Base-by-base conservation (phyloP, 23 tunicate genomes). In the Styela plicata region DNA sequence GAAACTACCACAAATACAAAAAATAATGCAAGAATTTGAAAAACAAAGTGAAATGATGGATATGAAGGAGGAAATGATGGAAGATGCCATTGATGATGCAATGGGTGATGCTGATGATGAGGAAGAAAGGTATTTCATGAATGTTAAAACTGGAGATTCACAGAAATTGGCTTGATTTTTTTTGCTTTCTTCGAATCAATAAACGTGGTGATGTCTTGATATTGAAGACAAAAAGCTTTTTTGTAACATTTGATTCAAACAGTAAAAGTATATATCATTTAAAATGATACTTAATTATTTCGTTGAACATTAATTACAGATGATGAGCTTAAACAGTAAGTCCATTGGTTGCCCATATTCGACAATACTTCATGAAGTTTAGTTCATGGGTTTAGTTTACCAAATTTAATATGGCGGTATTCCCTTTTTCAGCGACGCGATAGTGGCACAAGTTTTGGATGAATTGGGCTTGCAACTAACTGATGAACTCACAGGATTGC, bases 61-160 rank as follows among this genome's bases (percentile, higher is more conserved):
- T 79, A 96, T 96, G 99, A 96, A 96, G 64, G 77, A 84, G 29
- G 99, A 96, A 70, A 96, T 96, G 99, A 96, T 96, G 99, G 96
- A 96, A 75, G 99, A 96, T 69, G 94, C 90, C 0, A 91, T 96
- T 34, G 99, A 96, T 86, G 99, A 96, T 86, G 97, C 96, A 2
- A 91, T 96, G 99, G 99, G 85, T 70, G 99, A 89, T 31, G 87
- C 76, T 74, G 99, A 96, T 70, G 99, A 96, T 73, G 99, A 96
- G 80, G 96, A 83, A 31, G 99, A 96, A 82, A 82, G 89, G 98
- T 93, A 81, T 29, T 34, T 21, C 61, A 44, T 44, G n/a, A n/a
- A n/a, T n/a, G n/a, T n/a, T n/a, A n/a, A n/a, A n/a, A n/a, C n/a
- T n/a, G n/a, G n/a, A n/a, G n/a, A n/a, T n/a, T n/a, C n/a, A n/a